Base-by-base conservation (phyloP, 1,140 invertebrate species). In the Phenacoccus solenopsis region DNA sequence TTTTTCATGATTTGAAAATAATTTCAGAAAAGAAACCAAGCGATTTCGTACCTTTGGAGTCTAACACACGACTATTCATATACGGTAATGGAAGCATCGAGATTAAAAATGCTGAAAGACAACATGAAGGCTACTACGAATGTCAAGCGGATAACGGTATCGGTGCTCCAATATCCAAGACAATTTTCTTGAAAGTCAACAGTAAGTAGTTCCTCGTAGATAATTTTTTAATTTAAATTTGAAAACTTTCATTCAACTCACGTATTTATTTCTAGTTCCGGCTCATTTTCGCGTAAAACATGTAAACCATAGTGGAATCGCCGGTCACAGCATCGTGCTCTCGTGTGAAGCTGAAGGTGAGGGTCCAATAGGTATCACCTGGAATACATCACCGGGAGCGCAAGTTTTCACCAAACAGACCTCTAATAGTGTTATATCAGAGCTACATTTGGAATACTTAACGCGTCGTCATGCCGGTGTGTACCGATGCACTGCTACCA, bases 101-200 rank as follows among this genome's bases (percentile, higher is more conserved):
- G 74, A 85, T 90, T 0, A 83, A 85, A 28, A 80, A 86, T 10
- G 88, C 88, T 0, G 84, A 85, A 24, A 84, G 86, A 28, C 82
- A 84, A 72, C 87, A 90, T 76, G 88, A 90, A 76, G 91, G 91
- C 0, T 85, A 87, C 76, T 94, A 94, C 79, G 84, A 92, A 74
- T 94, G 92, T 76, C 85, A 90, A 67, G 87, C 90, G 0, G 88
- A 86, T 71, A 95, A 95, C 76, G 88, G 87, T 25, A 90, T 94
- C 68, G 91, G 91, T 3, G 82, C 86, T 7, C 88, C 87, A 1
- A 78, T 90, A 0, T 85, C 85, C 67, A 91, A 91, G 81, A 82
- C 88, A 70, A 87, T 91, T 74, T 85, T 84, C 59, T 81, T 91
- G 1, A 86, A 85, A 73, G 87, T 91, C 22, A 88, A 93, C 75